Evolutionary conservation across 1,140 invertebrate species (phyloP).

Genomic region (Cylas formicarius): DNA sequence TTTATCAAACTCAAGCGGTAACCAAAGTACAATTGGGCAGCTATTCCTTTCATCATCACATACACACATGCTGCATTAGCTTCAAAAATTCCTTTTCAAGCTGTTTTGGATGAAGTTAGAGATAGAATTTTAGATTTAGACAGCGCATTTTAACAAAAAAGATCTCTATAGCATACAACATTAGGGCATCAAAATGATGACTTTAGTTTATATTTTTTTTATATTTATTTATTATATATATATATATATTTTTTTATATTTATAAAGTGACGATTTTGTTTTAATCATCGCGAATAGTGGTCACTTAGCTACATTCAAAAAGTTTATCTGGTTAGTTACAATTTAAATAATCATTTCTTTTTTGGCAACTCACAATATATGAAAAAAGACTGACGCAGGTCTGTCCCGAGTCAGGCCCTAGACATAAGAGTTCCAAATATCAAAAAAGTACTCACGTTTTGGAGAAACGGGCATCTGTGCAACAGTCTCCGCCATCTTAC

Average conservation of each 20-base stretch:
- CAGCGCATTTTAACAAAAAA: constrained; percentile 2
- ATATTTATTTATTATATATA: not conserved
- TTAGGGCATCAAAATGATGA: constrained; percentile 8
- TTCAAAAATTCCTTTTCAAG: constrained; percentile 6
- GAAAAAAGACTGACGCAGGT: no score
- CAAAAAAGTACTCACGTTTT: no score
- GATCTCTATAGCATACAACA: constrained; percentile 6
- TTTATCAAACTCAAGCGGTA: constrained; percentile 5
- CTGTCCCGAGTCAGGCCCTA: no score
- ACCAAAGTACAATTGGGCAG: constrained; percentile 8
- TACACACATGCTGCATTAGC: constrained; percentile 1
- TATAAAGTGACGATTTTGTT: constrained; percentile 5
- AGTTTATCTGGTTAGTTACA: no score
- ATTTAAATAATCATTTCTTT: no score
- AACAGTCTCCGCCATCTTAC: no score
- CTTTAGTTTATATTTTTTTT: constrained; percentile 3
- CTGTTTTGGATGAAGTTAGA: constrained; percentile 8
- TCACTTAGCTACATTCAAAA: not conserved
- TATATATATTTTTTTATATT: constrained; percentile 4
- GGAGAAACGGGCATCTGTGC: no score
- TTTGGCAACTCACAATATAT: no score
- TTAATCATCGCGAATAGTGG: constrained; percentile 5
- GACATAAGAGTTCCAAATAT: no score
- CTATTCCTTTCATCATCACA: constrained; percentile 2
- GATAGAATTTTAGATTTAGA: not conserved